Conservation (phyloP, 2,113 vertebrate species). For the Chloropsis cyanopogon region DNA sequence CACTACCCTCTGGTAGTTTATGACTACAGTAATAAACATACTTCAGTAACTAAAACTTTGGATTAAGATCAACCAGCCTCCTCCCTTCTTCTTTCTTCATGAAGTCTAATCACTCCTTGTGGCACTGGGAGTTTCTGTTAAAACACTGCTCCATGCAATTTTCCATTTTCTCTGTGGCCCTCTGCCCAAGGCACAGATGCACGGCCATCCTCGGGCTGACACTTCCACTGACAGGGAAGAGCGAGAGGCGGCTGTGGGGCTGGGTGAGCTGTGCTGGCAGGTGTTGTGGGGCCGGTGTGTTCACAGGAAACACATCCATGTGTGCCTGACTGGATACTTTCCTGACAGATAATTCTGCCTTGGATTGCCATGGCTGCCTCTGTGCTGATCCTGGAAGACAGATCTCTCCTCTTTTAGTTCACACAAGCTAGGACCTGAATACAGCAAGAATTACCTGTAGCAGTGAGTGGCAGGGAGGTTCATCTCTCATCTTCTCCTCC, state of each 20-base stretch:
- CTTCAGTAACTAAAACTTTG: background rate
- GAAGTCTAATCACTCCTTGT: background rate
- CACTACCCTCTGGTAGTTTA: background rate
- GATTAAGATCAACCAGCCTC: background rate
- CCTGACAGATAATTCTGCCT: background rate
- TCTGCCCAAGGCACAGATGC: background rate
- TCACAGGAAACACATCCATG: background rate
- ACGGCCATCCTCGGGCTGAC: background rate
- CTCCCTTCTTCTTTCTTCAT: background rate
- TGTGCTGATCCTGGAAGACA: background rate
- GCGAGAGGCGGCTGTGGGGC: rapidly evolving
- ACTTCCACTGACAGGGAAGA: background rate
- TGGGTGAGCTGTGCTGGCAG: background rate
- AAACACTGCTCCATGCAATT: background rate
- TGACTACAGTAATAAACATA: background rate
- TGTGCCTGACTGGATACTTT: background rate
- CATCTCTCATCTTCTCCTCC: background rate
- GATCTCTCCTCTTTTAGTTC: background rate
- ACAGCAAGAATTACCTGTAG: background rate
- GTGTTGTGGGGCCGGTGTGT: background rate
- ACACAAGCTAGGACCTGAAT: background rate
- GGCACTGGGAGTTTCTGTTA: background rate
- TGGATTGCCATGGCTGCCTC: background rate
- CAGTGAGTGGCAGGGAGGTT: background rate
- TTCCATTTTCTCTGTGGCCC: background rate